Base-by-base conservation (phyloP, 2,888 invertebrate species). In the Strigamia transsilvanica region DNA sequence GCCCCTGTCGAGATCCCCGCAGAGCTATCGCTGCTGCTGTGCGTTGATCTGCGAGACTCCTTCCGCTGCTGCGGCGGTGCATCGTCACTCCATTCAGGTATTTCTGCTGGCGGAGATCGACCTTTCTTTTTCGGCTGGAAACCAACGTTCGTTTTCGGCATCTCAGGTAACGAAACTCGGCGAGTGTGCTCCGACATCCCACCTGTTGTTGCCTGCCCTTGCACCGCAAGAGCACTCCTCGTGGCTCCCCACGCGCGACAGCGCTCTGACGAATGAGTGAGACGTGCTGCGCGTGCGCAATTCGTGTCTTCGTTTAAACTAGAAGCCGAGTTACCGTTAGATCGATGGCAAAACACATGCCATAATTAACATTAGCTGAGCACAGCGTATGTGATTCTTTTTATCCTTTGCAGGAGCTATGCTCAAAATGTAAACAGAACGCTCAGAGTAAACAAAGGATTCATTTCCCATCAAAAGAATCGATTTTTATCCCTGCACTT, bases 11-110 rank as follows among this genome's bases (percentile, higher is more conserved):
- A 27, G 46, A 46, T 41, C 12, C 80, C 56, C 42, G 46, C 80
- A 13, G 51, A 27, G 51, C 80, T 51, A 23, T 27, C 51, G 80
- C 56, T 80, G 46, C 81, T 66, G 66, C 81, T 81, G 38, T 61
- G 66, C 81, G 81, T 81, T 34, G 81, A 81, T 38, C 66, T 32
- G 38, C 61, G 32, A 15, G 81, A 81, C 34, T 66, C 81, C 73
- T 81, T 81, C 38, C 66, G 32, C 18, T 80, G 42, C 46, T 42
- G 42, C 18, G 32, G 79, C 41, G 79, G 42, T 13, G 42, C 79
- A 41, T 38, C 42, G 21, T 79, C 79, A 23, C 18, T 79, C 79
- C 32, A 34, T 38, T 21, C 27, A 21, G 79, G 38, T n/a, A 79
- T 7, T 21, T 38, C 41, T 5, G 79, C 79, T 15, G 56, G 80